Conservation (phyloP, 1,140 invertebrate species). For the Drosophila virilis region DNA sequence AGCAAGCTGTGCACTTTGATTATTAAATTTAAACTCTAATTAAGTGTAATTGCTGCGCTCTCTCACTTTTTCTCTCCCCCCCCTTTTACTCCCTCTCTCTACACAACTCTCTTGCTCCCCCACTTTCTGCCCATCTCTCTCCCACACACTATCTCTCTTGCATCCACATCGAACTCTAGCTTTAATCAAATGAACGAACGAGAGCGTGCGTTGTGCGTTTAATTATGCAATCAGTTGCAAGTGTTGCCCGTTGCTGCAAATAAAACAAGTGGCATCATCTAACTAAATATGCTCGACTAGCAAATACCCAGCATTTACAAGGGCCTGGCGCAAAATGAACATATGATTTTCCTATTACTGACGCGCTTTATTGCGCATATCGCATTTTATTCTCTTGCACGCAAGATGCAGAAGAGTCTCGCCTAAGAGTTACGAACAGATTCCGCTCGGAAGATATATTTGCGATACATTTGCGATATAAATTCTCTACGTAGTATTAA, state of each 20-base stretch:
- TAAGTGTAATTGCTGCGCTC: conserved; percentile 64
- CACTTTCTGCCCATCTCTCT: background rate
- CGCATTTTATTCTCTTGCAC: no score
- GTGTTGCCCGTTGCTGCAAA: conserved; percentile 23
- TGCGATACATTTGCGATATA: no score
- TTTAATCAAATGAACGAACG: conserved; percentile 62
- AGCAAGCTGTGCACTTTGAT: conserved; percentile 45
- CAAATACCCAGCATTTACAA: background rate
- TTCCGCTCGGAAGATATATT: no score
- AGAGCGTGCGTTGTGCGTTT: conserved; percentile 25
- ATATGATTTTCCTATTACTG: no score
- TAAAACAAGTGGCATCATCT: conserved; percentile 1
- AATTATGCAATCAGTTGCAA: conserved; percentile 60
- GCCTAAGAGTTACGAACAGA: no score
- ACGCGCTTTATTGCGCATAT: background rate
- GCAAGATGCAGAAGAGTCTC: no score
- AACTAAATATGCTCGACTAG: background rate
- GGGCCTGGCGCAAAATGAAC: no score
- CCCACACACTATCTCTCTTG: no score
- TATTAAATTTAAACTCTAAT: conserved; percentile 70
- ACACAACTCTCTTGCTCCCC: conserved; percentile 15
- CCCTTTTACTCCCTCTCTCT: background rate
- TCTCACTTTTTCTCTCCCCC: background rate
- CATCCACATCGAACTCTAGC: no score
- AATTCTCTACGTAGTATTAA: no score